Base-by-base conservation (phyloP, 2,113 vertebrate genomes). In the Apistogramma diplotaenia region DNA sequence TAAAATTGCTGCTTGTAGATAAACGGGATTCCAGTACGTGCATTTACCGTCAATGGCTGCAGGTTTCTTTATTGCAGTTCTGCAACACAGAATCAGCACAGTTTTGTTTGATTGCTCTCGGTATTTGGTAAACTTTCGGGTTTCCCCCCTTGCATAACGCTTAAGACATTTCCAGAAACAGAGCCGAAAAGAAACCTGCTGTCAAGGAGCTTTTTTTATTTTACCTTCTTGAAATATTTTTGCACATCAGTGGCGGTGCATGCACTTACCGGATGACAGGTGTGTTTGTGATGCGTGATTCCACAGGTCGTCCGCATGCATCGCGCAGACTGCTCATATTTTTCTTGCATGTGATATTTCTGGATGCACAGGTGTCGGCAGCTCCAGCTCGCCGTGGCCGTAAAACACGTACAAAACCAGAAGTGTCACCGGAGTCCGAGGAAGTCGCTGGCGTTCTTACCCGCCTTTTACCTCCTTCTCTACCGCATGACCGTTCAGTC, bases 201-300 rank as follows among this genome's bases (percentile, higher is more conserved):
- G 18, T 29, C 25, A 70, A 29, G 25, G 25, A 12, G 49, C 1
- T 5, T 40, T 40, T 40, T 13, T 40, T 35, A 18, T 40, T 29
- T 9, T 49, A 70, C 23, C 23, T 29, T 70, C 25, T 49, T 29
- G 9, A 70, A 70, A 70, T 49, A 49, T 25, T 70, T 51, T 70
- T 18, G 25, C 13, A 25, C 9, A n/a, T 4, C 43, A 49, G 40
- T 49, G 49, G 43, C 25, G 9, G 43, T 12, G 35, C 53, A 53
- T 3, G 25, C 35, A 85, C 86, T 85, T 73, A 88, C 86, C 57
- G 56, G 23, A 3, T 18, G 83, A 3, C 83, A 40, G 83, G 51
- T 76, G 76, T 40, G 56, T 53, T 58, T 78, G 10, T 54, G 57
- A 8, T 31, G 53, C 37, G 29, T n/a, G 82, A 11, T 75, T 21